A percentile compares a stretch with the other conserved stretches of the same genome.
phyloP scores from a whole-genome alignment of 37 sponge, comb jelly and placozoan species.

The Ephydatia muelleri region DNA sequence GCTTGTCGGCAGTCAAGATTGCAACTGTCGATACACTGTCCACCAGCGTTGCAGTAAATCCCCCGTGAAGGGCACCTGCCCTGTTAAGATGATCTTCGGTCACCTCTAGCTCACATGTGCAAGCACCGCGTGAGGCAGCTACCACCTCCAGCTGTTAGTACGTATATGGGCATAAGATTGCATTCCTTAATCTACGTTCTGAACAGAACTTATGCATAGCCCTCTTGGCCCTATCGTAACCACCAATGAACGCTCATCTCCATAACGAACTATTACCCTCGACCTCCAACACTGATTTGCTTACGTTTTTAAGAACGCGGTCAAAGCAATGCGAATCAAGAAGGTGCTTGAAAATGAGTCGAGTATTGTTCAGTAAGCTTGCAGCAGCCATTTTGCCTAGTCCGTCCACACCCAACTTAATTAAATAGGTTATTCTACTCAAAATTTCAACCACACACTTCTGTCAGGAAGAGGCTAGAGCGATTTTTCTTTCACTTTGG shows the following conservation, averaged over 20 bases:
- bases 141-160: constrained; percentile 39
- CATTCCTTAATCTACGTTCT: not conserved
- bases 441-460: constrained; percentile 14
- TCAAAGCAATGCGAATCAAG: constrained; percentile 9
- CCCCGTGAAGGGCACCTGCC: constrained; percentile 85
- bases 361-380: not conserved
- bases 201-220: not conserved
- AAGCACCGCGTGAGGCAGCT: constrained; percentile 44
- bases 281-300: not conserved
- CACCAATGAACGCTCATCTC: not conserved
- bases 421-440: not conserved
- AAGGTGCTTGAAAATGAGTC: constrained; percentile 16
- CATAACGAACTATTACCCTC: not conserved
- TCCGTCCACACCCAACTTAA: not conserved
- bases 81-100: constrained; percentile 80
- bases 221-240: not conserved
- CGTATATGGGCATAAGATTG: not conserved
- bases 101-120: constrained; percentile 76
- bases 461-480: not conserved
- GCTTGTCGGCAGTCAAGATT: constrained; percentile 63
- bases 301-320: constrained; percentile 25
- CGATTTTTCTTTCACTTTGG: not conserved
- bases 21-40: constrained; percentile 82
- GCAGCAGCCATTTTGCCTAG: constrained; percentile 9
- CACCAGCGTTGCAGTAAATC: constrained; percentile 86